Percentiles rank a stretch among this genome's conserved stretches.
These are phyloP conservation scores for Epinotia demarniana DNA, from an alignment of 2,888 invertebrate species.

Conservation along the genomic window DNA sequence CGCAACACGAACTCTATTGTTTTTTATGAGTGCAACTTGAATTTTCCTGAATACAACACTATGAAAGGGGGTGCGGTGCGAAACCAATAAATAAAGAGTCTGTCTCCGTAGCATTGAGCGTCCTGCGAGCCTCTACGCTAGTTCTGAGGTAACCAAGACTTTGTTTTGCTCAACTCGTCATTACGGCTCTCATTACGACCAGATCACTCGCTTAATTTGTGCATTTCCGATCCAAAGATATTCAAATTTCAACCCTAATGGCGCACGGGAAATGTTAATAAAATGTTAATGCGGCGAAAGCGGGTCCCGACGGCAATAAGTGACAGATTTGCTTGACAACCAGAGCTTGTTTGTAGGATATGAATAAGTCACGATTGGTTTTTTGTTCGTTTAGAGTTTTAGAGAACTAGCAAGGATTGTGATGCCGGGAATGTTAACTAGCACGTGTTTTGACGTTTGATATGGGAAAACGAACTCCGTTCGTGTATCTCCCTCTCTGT, in stretches of 20 bases:
- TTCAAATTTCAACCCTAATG: constrained; percentile 84
- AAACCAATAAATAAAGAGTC: constrained; percentile 13
- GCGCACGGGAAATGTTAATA: constrained; percentile 83
- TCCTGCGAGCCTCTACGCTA: constrained; percentile 51
- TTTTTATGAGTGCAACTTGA: too few relatives aligned
- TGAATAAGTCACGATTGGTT: constrained; percentile 82
- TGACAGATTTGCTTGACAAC: constrained; percentile 84
- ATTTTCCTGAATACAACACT: background rate
- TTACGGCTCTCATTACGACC: constrained; percentile 82
- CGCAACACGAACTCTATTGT: too few relatives aligned
- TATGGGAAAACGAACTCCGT: constrained; percentile 3
- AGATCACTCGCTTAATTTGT: constrained; percentile 84
- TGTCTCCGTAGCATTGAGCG: constrained; percentile 63
- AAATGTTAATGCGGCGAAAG: constrained; percentile 83
- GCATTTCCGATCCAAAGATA: constrained; percentile 84
- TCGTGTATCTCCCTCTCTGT: too few relatives aligned
- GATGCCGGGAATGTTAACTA: constrained; percentile 40
- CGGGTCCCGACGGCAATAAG: constrained; percentile 76
- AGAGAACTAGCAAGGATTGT: constrained; percentile 35
- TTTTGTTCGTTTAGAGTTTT: constrained; percentile 62
- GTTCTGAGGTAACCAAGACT: constrained; percentile 73
- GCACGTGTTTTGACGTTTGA: constrained; percentile 16
- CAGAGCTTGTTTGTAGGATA: constrained; percentile 71
- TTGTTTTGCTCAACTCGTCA: constrained; percentile 81
- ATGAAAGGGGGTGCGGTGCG: background rate